A percentile compares a stretch with the other conserved stretches of the same genome.
These are phyloP conservation scores for Chlorocebus sabaeus DNA, from an alignment of 2,113 vertebrate genomes.

Conservation along the genomic window DNA sequence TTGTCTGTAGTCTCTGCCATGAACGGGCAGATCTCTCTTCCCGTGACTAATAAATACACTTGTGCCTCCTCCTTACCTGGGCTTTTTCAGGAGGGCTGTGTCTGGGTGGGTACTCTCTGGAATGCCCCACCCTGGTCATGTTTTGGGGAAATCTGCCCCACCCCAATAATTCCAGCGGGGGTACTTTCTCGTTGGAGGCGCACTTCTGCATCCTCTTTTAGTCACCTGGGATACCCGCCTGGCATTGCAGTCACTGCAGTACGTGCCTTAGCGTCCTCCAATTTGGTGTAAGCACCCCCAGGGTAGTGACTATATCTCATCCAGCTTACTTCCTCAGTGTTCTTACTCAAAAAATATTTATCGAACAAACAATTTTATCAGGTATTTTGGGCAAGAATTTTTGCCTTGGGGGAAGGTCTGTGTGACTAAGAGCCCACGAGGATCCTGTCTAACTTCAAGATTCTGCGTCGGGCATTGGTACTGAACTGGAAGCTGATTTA, in stretches of 20 bases:
- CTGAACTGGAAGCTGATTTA: neutral
- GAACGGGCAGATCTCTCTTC: neutral
- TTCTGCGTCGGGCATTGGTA: neutral
- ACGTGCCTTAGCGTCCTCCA: neutral
- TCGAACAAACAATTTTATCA: constrained; percentile 21
- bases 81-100: neutral
- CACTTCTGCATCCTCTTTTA: neutral
- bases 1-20: neutral
- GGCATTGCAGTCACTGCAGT: neutral
- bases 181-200: neutral
- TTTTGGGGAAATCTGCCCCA: neutral
- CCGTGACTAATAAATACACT: neutral
- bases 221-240: neutral
- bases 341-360: neutral
- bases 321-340: neutral
- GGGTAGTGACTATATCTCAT: neutral
- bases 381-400: neutral
- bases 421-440: neutral
- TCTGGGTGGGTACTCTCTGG: neutral
- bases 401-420: neutral
- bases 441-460: neutral
- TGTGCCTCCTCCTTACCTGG: neutral
- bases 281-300: neutral
- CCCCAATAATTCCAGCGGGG: neutral
- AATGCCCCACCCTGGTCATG: neutral